phyloP scores from a whole-genome alignment of 2,888 invertebrate genomes.

The Synanthedon tipuliformis region DNA sequence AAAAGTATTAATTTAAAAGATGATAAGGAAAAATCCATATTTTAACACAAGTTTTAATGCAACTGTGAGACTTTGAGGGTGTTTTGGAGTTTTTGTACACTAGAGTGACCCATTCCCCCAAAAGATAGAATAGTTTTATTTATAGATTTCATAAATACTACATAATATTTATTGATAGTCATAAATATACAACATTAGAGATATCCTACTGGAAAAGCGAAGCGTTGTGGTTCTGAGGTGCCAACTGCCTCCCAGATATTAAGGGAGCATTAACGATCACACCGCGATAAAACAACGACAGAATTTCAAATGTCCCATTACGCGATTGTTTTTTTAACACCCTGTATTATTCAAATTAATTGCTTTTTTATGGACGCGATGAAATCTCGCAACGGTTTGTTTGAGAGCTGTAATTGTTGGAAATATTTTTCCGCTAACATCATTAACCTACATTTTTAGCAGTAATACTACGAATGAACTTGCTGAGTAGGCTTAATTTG shows the following conservation, averaged over 20 bases:
- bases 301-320: slow-evolving; percentile 48
- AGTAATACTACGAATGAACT: neutral
- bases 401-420: neutral
- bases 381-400: slow-evolving; percentile 21
- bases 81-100: no score
- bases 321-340: slow-evolving; percentile 20
- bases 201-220: neutral
- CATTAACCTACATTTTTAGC: neutral
- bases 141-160: no score
- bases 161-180: no score
- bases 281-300: slow-evolving; percentile 40
- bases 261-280: slow-evolving; percentile 41
- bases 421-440: neutral
- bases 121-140: no score
- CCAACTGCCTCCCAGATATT: slow-evolving; percentile 38
- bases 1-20: no score
- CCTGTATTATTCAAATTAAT: slow-evolving; percentile 55
- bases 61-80: no score
- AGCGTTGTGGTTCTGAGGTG: slow-evolving; percentile 23
- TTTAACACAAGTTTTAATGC: no score
- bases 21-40: no score
- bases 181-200: neutral
- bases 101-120: no score
- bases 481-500: neutral
- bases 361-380: slow-evolving; percentile 43